These are phyloP conservation scores for Psittacus erithacus DNA, from an alignment of 2,113 vertebrate genomes.

Conservation along the genomic window DNA sequence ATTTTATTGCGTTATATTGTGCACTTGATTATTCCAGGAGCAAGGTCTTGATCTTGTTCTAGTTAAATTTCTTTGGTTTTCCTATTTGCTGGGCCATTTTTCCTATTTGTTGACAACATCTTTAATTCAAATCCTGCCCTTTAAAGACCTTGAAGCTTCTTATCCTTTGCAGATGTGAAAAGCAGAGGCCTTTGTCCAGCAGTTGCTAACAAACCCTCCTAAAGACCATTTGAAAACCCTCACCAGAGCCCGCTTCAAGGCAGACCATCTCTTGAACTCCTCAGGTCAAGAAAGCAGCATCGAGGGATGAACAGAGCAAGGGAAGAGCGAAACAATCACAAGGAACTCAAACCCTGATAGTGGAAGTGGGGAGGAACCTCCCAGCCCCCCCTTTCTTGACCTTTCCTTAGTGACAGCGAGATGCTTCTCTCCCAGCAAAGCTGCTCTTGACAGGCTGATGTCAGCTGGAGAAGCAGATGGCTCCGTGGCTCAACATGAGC, in stretches of 20 bases:
- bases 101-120: not conserved
- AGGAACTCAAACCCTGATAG: not conserved
- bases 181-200: not conserved
- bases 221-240: not conserved
- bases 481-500: conserved; percentile 39
- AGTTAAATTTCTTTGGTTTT: not conserved
- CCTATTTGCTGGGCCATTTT: not conserved
- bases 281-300: not conserved
- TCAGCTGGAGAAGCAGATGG: conserved; percentile 73
- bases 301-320: not conserved
- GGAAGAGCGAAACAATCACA: not conserved
- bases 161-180: not conserved
- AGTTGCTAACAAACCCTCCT: not conserved
- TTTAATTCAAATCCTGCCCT: not conserved
- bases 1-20: not conserved
- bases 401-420: not conserved
- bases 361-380: not conserved
- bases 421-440: conserved; percentile 35
- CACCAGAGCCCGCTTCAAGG: not conserved
- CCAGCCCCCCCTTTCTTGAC: not conserved
- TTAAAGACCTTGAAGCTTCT: not conserved
- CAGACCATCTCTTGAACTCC: not conserved
- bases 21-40: not conserved
- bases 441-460: conserved; percentile 37
- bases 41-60: not conserved